phyloP scores from a whole-genome alignment of 2,113 vertebrate genomes.

The Lophochroa leadbeateri region DNA sequence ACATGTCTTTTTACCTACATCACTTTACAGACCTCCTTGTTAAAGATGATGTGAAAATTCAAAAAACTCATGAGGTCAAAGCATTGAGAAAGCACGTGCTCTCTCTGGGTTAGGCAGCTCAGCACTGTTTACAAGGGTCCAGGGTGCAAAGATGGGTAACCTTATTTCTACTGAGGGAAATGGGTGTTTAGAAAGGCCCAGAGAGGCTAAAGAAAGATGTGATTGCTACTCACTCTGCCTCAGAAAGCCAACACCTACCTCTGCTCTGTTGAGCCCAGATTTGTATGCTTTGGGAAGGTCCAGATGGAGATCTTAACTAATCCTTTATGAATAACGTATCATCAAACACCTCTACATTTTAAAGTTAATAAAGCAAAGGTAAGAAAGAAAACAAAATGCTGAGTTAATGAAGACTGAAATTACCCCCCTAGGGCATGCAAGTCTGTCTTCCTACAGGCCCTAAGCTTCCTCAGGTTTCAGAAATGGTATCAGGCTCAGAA shows the following conservation, averaged over 20 bases:
- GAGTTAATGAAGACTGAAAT: neutral
- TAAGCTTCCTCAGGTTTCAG: rapidly evolving
- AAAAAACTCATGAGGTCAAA: neutral
- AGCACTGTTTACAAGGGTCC: neutral
- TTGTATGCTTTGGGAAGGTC: neutral
- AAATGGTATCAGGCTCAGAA: neutral
- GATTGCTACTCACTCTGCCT: neutral
- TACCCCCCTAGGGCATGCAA: rapidly evolving
- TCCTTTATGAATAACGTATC: neutral
- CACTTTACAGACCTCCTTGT: neutral
- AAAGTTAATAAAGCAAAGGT: neutral
- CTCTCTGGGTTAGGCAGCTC: neutral
- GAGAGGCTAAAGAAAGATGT: neutral
- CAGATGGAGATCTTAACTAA: neutral
- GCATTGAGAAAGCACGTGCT: rapidly evolving
- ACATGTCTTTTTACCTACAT: neutral
- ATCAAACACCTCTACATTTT: neutral
- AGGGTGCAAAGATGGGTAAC: neutral
- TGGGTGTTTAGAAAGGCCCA: rapidly evolving
- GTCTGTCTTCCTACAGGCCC: rapidly evolving
- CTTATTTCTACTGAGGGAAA: neutral
- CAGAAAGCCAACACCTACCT: neutral
- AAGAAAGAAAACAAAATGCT: neutral
- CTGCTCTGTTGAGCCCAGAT: neutral
- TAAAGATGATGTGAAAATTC: neutral